phyloP scores from a whole-genome alignment of 1,140 invertebrate genomes.

The Hesperophylax magnus region DNA sequence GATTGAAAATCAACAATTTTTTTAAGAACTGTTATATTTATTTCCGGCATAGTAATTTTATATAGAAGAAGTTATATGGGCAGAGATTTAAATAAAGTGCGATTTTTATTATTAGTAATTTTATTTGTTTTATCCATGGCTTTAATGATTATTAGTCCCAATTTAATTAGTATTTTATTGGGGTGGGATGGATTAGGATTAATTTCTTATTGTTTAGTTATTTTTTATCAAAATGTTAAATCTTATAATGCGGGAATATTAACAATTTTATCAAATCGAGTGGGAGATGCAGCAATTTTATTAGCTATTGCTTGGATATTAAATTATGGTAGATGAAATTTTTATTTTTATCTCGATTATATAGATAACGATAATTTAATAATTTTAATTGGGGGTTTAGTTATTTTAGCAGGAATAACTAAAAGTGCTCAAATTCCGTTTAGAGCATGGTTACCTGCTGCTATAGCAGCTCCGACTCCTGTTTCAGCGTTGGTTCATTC shows the following conservation, averaged over 20 bases:
- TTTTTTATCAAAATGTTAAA: conserved; percentile 1
- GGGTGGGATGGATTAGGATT: conserved; percentile 75
- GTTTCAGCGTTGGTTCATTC: too few relatives aligned
- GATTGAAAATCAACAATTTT: conserved; percentile 75
- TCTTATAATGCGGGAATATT: conserved; percentile 76
- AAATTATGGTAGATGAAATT: conserved; percentile 70
- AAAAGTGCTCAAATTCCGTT: too few relatives aligned
- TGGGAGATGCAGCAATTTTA: background rate
- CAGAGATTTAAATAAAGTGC: conserved; percentile 68
- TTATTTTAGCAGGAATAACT: too few relatives aligned
- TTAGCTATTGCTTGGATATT: conserved; percentile 70
- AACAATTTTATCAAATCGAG: conserved; percentile 69
- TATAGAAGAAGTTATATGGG: too few relatives aligned
- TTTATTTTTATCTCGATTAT: conserved; percentile 68
- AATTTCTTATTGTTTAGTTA: background rate
- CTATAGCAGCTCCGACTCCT: too few relatives aligned
- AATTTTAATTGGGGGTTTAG: conserved; percentile 65
- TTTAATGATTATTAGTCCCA: conserved; percentile 77
- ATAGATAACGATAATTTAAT: conserved; percentile 65
- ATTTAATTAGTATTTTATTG: conserved; percentile 78
- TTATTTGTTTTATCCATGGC: conserved; percentile 78
- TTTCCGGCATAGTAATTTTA: conserved; percentile 75
- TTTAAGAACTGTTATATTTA: conserved; percentile 73
- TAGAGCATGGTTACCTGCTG: too few relatives aligned
- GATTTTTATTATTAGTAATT: conserved; percentile 74